Evolutionary conservation across 1,140 invertebrate species (phyloP).

Genomic region (Drosophila carrolli): DNA sequence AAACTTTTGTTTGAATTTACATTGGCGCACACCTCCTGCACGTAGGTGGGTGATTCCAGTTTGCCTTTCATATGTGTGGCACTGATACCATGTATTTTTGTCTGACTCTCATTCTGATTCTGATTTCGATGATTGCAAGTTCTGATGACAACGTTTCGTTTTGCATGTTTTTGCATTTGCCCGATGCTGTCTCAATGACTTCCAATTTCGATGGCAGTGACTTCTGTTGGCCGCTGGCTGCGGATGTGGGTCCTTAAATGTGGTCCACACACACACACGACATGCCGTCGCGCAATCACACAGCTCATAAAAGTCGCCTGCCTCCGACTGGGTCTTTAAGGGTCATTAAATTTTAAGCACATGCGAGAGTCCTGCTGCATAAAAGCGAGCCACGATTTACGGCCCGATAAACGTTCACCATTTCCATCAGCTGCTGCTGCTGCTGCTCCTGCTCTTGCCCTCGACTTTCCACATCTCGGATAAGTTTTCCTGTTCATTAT

Average conservation of each 20-base stretch:
- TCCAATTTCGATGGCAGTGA: slow-evolving; percentile 32
- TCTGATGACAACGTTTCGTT: slow-evolving; percentile 69
- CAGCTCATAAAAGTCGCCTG: slow-evolving; percentile 78
- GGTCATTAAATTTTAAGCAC: slow-evolving; percentile 80
- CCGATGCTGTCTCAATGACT: slow-evolving; percentile 62
- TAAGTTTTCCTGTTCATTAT: slow-evolving; percentile 47
- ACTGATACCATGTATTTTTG: slow-evolving; percentile 41
- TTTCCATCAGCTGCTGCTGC: slow-evolving; percentile 65
- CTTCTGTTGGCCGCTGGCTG: slow-evolving; percentile 4
- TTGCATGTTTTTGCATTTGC: slow-evolving; percentile 82
- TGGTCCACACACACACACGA: slow-evolving; percentile 22
- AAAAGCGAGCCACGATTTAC: slow-evolving; percentile 67
- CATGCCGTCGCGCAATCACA: slow-evolving; percentile 67
- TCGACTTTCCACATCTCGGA: slow-evolving; percentile 3
- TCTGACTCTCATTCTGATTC: not conserved
- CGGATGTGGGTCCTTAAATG: slow-evolving; percentile 30
- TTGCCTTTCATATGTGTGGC: slow-evolving; percentile 38
- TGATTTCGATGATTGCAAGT: slow-evolving; percentile 69
- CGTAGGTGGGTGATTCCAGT: slow-evolving; percentile 30
- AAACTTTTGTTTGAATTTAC: slow-evolving; percentile 69
- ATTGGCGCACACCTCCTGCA: slow-evolving; percentile 29
- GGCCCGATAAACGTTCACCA: slow-evolving; percentile 70
- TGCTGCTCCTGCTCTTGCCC: slow-evolving; percentile 8
- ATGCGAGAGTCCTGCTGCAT: slow-evolving; percentile 60
- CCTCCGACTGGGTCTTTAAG: slow-evolving; percentile 58